A percentile compares a stretch with the other conserved stretches of the same genome.
Evolutionary conservation across 2,888 invertebrate species (phyloP).

Genomic region (Platycnemis pennipes): DNA sequence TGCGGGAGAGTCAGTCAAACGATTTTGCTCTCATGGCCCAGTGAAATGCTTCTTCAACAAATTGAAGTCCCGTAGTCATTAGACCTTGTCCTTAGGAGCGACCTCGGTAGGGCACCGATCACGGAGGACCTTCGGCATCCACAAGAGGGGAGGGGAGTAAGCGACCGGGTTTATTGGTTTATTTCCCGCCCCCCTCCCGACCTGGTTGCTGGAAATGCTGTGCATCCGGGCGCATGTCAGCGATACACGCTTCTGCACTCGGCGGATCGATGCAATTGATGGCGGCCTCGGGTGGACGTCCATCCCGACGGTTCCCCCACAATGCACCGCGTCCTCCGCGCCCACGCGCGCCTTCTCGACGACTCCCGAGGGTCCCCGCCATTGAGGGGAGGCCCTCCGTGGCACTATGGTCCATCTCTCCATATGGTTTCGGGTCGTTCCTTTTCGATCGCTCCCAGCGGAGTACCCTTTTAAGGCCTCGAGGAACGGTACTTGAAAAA

Average conservation of each 20-base stretch:
- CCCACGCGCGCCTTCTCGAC: neutral
- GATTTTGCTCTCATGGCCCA: too few species aligned
- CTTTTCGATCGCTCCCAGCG: neutral
- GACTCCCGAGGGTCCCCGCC: neutral
- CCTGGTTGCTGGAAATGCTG: neutral
- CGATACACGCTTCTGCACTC: conserved; percentile 10
- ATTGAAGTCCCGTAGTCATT: too few species aligned
- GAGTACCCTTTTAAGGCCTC: neutral
- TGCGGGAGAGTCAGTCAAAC: too few species aligned
- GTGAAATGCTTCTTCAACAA: too few species aligned
- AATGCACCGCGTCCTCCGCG: neutral
- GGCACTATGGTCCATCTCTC: neutral
- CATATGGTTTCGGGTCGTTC: neutral
- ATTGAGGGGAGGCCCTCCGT: neutral
- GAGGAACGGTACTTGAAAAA: neutral
- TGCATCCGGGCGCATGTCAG: too few species aligned
- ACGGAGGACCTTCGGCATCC: neutral
- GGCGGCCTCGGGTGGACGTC: neutral
- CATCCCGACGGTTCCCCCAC: neutral
- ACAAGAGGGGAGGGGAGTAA: neutral
- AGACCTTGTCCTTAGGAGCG: too few species aligned
- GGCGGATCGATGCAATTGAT: neutral
- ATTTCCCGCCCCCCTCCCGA: neutral
- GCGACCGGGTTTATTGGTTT: too few species aligned
- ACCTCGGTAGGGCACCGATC: neutral